Evolutionary conservation across 2,797 vertebrate genomes (phyloP).

Genomic region (Mus caroli): DNA sequence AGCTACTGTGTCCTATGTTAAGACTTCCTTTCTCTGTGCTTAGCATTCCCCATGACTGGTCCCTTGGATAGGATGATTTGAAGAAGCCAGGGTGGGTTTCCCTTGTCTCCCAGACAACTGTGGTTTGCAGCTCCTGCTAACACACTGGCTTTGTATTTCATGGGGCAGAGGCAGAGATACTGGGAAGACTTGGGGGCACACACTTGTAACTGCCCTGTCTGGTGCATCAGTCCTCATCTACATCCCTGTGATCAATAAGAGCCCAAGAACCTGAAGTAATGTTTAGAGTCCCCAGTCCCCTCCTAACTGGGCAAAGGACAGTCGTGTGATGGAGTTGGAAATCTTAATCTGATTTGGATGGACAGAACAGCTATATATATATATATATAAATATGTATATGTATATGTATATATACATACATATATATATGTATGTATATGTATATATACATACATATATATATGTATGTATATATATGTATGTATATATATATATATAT

Average conservation of each 20-base stretch:
- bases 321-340: background rate
- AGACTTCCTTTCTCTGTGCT: constrained; percentile 19
- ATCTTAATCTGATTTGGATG: constrained; percentile 40
- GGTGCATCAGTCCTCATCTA: background rate
- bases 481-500: too few species aligned
- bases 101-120: background rate
- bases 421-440: too few species aligned
- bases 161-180: background rate
- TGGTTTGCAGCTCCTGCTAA: background rate
- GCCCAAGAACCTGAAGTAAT: background rate
- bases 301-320: background rate
- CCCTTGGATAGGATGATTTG: background rate
- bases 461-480: too few species aligned
- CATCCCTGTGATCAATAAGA: background rate
- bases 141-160: background rate
- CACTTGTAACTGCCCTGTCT: background rate
- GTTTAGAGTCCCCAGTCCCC: background rate
- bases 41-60: background rate
- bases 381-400: too few species aligned
- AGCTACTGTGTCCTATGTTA: background rate
- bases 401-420: too few species aligned
- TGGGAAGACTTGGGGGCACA: background rate
- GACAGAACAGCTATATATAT: background rate
- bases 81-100: constrained; percentile 33
- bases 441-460: too few species aligned